Base-by-base conservation (phyloP, 53 echinoderm and acorn worm genomes). In the Echinarachnius parma region DNA sequence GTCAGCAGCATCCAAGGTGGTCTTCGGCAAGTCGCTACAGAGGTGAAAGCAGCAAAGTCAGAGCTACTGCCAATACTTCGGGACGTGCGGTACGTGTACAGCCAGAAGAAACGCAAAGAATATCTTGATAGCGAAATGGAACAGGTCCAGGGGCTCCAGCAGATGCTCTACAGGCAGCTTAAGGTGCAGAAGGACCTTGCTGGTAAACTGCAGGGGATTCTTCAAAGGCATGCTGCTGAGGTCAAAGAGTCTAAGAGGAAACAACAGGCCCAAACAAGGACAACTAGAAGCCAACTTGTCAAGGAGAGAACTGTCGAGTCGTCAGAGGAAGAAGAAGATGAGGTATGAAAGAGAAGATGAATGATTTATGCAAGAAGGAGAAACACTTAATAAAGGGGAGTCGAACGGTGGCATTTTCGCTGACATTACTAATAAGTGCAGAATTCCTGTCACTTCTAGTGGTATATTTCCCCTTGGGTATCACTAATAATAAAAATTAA, bases 141-240 rank as follows among this genome's bases (percentile, higher is more conserved):
- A n/a, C 28, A 28, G 27, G 31, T 47, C 5, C 28, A 19, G 1
- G 66, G 47, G 28, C 28, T 66, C 18, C 48, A 66, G 31, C 66
- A 66, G 48, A 30, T 28, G 0, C 20, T 66, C n/a, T 48, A 16
- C 27, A 29, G 46, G 3, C 66, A 30, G 30, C 48, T 66, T 3
- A 66, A 66, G 31, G 66, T 42, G 18, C 66, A 66, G 3, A 45
- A 31, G 29, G 48, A 47, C 46, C 30, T 66, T n/a, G 48, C 46
- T 3, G 26, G 31, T 21, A 34, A 16, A 18, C 27, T 66, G 27
- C 48, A 66, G 31, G 48, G 28, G 16, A 48, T 47, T 24, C n/a
- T 66, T 31, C 66, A 18, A 4, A 30, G 10, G 21, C 66, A 28
- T 31, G 29, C 28, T 7, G 25, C 46, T 26, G 62, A 37, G 21